Base-by-base conservation (phyloP, 2,797 vertebrate species). In the Takifugu ocellatus region DNA sequence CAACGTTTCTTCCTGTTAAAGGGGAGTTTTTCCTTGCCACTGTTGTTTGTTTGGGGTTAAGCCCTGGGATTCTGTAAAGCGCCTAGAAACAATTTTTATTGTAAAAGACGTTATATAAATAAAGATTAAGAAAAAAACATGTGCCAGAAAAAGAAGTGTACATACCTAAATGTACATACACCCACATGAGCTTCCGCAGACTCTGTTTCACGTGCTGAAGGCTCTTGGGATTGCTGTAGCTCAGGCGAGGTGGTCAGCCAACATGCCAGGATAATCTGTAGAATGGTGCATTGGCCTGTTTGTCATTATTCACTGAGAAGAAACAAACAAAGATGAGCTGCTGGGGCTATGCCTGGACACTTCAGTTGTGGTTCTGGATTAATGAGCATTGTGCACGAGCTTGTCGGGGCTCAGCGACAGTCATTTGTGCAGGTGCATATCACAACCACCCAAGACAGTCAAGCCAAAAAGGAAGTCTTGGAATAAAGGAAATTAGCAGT, bases 401-500 rank as follows among this genome's bases (percentile, higher is more conserved):
- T 71, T 75, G 54, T 27, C 5, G 11, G 54, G 62, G 16, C 52
- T 67, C 53, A 55, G 68, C 8, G 31, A 77, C 59, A 59, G 60
- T 58, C 64, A 54, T 74, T 73, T 75, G 65, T 33, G 59, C 45
- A 39, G 45, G 49, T 47, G 59, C 51, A 48, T 54, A 81, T 65
- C 56, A 21, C 68, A 72, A 76, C 78, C 73, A 71, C 56, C 69
- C 74, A 66, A 66, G 75, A 87, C 61, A 84, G 60, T 69, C 63
- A 82, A 84, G 70, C 77, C 70, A 63, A 71, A 81, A 62, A 87
- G 70, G 77, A 89, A 84, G 84, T 80, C 74, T 85, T 77, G 64
- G 87, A 88, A 77, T 68, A 66, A 62, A 72, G 75, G 66, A 81
- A 82, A 84, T 89, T 82, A 77, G 63, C 5, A 0, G 73, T 82